These are phyloP conservation scores for Pristionchus maxplancki DNA, from an alignment of 2,888 invertebrate species.

Conservation along the genomic window DNA sequence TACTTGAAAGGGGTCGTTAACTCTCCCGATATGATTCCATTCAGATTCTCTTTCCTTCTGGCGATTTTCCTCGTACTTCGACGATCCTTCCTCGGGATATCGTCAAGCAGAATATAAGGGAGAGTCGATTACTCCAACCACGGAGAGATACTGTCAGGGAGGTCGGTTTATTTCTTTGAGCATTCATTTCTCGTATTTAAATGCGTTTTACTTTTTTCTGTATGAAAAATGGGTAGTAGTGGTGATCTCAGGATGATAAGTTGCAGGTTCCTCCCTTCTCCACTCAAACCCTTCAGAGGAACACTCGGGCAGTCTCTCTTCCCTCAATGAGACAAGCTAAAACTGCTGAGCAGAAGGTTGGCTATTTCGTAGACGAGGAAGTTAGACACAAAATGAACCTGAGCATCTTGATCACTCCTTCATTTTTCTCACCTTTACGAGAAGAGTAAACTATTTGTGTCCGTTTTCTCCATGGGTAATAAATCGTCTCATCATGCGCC, in stretches of 20 bases:
- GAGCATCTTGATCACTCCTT: background rate
- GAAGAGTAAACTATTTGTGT: constrained; percentile 1
- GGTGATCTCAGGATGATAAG: background rate
- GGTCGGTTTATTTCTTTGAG: constrained; percentile 15
- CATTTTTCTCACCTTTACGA: background rate
- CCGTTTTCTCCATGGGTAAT: background rate
- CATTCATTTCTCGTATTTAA: too few species aligned
- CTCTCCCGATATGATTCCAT: background rate
- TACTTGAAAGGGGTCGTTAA: background rate
- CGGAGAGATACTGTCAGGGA: constrained; percentile 53
- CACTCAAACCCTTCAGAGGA: constrained; percentile 57
- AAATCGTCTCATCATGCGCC: constrained; percentile 13
- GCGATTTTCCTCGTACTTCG: constrained; percentile 14
- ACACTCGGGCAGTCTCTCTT: constrained; percentile 57
- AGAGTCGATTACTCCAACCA: constrained; percentile 58
- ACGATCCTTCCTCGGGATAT: constrained; percentile 56
- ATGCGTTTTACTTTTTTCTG: background rate
- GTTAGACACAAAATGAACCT: background rate
- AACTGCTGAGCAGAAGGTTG: constrained; percentile 43
- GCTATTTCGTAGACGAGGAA: background rate
- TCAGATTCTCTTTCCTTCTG: constrained; percentile 47
- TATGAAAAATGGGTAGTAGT: too few species aligned
- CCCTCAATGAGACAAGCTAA: constrained; percentile 53
- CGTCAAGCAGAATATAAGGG: constrained; percentile 60
- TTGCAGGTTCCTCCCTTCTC: constrained; percentile 60